Percentiles rank a stretch among this genome's conserved stretches.
Evolutionary conservation across 2,797 vertebrate species (phyloP).

Genomic region (Enoplosus armatus): DNA sequence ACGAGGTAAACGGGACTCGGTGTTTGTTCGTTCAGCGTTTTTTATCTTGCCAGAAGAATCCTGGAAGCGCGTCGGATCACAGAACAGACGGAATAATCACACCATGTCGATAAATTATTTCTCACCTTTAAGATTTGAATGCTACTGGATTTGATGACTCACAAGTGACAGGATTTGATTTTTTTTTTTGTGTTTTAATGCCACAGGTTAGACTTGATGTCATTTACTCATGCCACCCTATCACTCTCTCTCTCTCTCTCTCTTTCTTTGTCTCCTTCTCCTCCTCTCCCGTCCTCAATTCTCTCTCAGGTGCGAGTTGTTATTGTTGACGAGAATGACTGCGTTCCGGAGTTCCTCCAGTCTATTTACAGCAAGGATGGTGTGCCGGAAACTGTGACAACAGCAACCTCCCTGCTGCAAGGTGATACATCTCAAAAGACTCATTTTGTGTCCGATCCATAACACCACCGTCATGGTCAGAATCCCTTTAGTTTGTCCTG

Average conservation of each 20-base stretch:
- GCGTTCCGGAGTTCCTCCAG: constrained; percentile 91
- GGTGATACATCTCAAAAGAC: constrained; percentile 78
- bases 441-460: background rate
- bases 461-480: background rate
- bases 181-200: background rate
- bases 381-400: constrained; percentile 90
- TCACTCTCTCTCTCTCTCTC: background rate
- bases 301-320: constrained; percentile 87
- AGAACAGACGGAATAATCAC: background rate
- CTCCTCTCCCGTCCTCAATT: background rate
- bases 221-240: background rate
- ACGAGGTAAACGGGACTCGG: background rate
- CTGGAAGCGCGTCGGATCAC: background rate
- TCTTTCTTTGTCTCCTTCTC: background rate
- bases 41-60: background rate
- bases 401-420: constrained; percentile 91
- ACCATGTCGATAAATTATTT: background rate
- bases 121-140: background rate
- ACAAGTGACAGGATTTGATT: background rate
- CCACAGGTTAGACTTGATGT: background rate
- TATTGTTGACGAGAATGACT: constrained; percentile 91
- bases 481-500: background rate
- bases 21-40: background rate
- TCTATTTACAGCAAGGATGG: constrained; percentile 91
- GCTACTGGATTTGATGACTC: background rate